Evolutionary conservation across 2,113 vertebrate genomes (phyloP).

Genomic region (Zosterops pallidus): DNA sequence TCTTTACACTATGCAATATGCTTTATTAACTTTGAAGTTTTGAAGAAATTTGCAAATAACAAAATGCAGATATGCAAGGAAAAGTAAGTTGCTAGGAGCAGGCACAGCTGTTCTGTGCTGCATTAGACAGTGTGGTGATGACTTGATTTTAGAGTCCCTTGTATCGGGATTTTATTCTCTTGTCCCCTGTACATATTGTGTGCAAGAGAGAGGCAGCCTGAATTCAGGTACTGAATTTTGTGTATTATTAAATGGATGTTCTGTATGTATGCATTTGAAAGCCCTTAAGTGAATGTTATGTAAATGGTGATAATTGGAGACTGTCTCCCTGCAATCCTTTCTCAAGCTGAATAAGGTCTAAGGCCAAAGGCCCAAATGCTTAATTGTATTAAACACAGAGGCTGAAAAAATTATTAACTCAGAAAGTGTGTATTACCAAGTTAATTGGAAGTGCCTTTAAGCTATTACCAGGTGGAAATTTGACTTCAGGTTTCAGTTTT

Average conservation of each 20-base stretch:
- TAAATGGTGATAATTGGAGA: constrained; percentile 58
- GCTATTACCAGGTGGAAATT: constrained; percentile 67
- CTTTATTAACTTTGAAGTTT: constrained; percentile 49
- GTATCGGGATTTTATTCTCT: background rate
- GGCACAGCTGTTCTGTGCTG: background rate
- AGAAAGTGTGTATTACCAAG: constrained; percentile 57
- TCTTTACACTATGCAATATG: background rate
- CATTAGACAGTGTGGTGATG: background rate
- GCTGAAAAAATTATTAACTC: constrained; percentile 64
- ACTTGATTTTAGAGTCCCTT: background rate
- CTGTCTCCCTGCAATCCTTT: constrained; percentile 20
- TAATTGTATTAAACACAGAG: constrained; percentile 65
- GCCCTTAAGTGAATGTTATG: constrained; percentile 42
- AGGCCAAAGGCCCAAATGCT: constrained; percentile 63
- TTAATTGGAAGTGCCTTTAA: constrained; percentile 65
- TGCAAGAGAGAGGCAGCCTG: background rate
- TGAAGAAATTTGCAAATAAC: constrained; percentile 27
- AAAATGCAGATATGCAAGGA: constrained; percentile 6
- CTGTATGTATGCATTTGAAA: constrained; percentile 16
- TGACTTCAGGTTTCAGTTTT: constrained; percentile 62
- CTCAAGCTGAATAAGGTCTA: constrained; percentile 53
- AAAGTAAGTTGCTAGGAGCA: background rate
- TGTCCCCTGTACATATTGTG: background rate
- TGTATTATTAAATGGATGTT: background rate
- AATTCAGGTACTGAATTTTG: background rate